Conservation (phyloP, 2,888 invertebrate species). For the Scrobipalpa atriplicella region DNA sequence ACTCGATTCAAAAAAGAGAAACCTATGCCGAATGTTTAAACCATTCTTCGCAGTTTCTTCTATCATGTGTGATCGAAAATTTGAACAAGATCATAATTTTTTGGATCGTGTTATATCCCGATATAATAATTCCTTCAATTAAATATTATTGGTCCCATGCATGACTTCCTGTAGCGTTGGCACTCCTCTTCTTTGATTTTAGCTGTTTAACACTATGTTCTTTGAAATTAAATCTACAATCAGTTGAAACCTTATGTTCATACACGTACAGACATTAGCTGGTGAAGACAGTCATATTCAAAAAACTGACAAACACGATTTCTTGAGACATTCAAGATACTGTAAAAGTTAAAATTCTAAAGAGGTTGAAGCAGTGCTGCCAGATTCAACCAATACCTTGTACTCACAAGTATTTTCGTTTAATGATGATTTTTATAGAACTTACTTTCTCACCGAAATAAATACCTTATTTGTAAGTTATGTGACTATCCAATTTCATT, state of each 20-base stretch:
- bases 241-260: background rate
- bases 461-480: too few relatives aligned
- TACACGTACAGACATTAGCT: background rate
- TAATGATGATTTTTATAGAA: too few relatives aligned
- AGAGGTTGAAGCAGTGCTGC: background rate
- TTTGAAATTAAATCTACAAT: background rate
- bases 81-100: background rate
- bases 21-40: background rate
- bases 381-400: too few relatives aligned
- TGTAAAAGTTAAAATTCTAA: too few relatives aligned
- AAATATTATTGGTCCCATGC: slow-evolving; percentile 40
- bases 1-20: background rate
- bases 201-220: too few relatives aligned
- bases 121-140: slow-evolving; percentile 22
- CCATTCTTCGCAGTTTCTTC: background rate
- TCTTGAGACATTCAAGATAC: slow-evolving; percentile 1
- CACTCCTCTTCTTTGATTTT: slow-evolving; percentile 38
- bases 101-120: background rate
- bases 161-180: slow-evolving; percentile 44
- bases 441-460: too few relatives aligned
- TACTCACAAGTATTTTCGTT: too few relatives aligned
- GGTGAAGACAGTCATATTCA: background rate
- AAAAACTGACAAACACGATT: background rate
- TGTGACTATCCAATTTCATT: too few relatives aligned
- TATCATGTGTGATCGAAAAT: background rate